Conservation (phyloP, 1,140 invertebrate species). For the Drosophila dunni region DNA sequence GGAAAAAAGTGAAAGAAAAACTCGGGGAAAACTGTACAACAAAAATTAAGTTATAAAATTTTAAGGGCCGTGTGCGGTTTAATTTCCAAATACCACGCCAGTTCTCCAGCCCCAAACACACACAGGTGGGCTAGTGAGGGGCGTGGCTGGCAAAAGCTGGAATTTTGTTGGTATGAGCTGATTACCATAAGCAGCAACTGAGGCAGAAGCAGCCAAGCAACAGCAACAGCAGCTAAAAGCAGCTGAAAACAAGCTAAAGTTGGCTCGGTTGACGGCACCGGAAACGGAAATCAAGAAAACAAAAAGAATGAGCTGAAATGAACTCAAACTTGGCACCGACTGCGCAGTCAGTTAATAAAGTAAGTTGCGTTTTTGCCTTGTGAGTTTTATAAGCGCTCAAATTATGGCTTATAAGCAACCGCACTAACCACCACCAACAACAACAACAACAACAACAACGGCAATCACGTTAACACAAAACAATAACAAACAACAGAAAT, state of each 20-base stretch:
- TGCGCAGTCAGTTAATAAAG: constrained; percentile 70
- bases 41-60: constrained; percentile 83
- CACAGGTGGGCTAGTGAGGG: constrained; percentile 54
- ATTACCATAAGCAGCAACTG: constrained; percentile 67
- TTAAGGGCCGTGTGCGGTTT: constrained; percentile 78
- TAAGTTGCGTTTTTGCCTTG: constrained; percentile 73
- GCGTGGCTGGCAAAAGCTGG: constrained; percentile 37
- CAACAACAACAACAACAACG: constrained; percentile 52
- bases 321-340: constrained; percentile 62
- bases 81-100: constrained; percentile 79
- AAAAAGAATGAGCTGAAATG: constrained; percentile 78
- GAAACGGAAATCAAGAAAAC: constrained; percentile 81
- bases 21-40: constrained; percentile 46
- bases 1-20: constrained; percentile 7
- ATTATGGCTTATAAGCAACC: constrained; percentile 74
- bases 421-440: constrained; percentile 31
- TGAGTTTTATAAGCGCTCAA: constrained; percentile 75
- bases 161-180: constrained; percentile 57
- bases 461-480: constrained; percentile 26
- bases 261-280: constrained; percentile 38
- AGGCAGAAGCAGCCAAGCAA: constrained; percentile 29
- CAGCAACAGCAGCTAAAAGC: neutral
- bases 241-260: constrained; percentile 47
- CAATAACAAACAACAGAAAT: constrained; percentile 43
- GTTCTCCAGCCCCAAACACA: constrained; percentile 22